A percentile compares a stretch with the other conserved stretches of the same genome.
Evolutionary conservation across 2,113 vertebrate species (phyloP).

Genomic region (Etheostoma cragini): DNA sequence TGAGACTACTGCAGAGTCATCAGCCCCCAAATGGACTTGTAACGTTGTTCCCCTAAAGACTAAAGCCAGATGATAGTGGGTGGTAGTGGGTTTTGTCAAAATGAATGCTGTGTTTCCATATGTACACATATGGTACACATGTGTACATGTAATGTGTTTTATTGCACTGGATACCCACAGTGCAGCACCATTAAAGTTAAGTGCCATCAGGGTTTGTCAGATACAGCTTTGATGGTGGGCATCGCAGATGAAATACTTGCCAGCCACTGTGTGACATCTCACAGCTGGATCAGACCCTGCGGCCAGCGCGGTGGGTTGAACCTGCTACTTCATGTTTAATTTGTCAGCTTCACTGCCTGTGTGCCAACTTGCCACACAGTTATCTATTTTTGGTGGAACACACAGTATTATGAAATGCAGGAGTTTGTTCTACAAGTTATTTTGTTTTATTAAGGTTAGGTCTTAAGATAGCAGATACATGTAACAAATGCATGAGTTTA

Average conservation of each 20-base stretch:
- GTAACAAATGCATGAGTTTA: neutral
- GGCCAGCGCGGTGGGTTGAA: constrained; percentile 23
- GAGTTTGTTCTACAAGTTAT: neutral
- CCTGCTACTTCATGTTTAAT: constrained; percentile 37
- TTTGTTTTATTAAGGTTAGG: neutral
- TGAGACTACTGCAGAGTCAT: too few relatives aligned
- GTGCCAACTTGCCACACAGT: neutral
- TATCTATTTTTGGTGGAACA: neutral
- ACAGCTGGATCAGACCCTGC: constrained; percentile 43
- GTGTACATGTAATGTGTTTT: neutral
- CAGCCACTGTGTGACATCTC: constrained; percentile 35
- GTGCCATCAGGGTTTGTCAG: constrained; percentile 27
- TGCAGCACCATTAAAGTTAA: neutral
- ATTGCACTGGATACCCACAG: neutral
- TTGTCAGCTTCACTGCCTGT: constrained; percentile 14
- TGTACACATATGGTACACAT: neutral
- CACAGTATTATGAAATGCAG: neutral
- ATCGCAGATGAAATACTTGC: constrained; percentile 14
- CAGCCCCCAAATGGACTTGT: too few relatives aligned
- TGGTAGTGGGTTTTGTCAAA: too few relatives aligned
- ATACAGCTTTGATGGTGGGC: constrained; percentile 22
- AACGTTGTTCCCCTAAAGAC: too few relatives aligned
- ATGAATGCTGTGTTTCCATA: neutral
- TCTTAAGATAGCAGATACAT: neutral
- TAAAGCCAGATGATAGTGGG: too few relatives aligned